Base-by-base conservation (phyloP, 2,888 invertebrate genomes). In the Spatulosminthurus flaviceps region DNA sequence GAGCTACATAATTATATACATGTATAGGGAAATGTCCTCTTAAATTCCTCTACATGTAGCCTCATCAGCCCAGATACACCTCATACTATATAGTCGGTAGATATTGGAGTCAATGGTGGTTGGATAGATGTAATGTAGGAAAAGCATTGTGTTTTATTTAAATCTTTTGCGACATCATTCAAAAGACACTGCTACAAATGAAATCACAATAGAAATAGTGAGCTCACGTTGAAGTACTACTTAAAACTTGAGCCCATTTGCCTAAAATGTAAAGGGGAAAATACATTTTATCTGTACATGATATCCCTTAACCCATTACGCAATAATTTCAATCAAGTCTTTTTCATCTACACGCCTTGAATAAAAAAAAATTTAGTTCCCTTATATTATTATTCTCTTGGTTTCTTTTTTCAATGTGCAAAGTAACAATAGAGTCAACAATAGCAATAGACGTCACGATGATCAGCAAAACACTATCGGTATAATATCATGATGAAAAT, bases 401-500 rank as follows among this genome's bases (percentile, higher is more conserved):
- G n/a, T n/a, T n/a, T n/a, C n/a, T n/a, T n/a, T n/a, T 73, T 26
- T 42, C 0, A 51, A 42, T 75, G 61, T 64, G 64, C 28, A 28
- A 64, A 64, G 34, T 28, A 75, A 64, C 64, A 64, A 64, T 75
- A 28, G 34, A 64, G 13, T 28, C 28, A 75, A 75, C 74, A 74
- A 74, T 61, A 22, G 74, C 34, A 26, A 74, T 34, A 74, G 61
- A 64, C 29, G 41, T 75, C 64, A 75, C 29, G 60, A 64, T 75
- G 64, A 75, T 64, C 64, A 75, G 75, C 75, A 28, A 41, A 75
- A 75, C 22, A 75, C 21, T 75, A 34, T 75, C 34, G 61, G 29
- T 42, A 22, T 64, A 26, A 34, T 75, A 75, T 75, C 75, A 75
- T 21, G 61, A 75, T 75, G 75, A 75, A 64, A 75, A 75, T 75